Evolutionary conservation across 2,113 vertebrate genomes (phyloP).

Genomic region (Mellivora capensis): DNA sequence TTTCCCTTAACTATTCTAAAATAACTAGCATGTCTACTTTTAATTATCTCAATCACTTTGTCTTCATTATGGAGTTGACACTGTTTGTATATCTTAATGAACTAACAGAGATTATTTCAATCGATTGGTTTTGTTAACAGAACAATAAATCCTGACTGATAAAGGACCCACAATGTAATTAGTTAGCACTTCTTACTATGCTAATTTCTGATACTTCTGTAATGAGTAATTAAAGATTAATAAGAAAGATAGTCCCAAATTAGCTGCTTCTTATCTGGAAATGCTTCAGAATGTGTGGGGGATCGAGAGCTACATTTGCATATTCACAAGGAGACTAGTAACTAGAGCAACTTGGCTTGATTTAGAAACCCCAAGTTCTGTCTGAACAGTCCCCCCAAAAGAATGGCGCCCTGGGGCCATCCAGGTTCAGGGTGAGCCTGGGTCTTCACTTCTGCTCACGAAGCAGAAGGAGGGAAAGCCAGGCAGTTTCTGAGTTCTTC

Average conservation of each 20-base stretch:
- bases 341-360: neutral
- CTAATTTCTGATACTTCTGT: conserved; percentile 64
- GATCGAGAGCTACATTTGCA: conserved; percentile 19
- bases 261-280: conserved; percentile 62
- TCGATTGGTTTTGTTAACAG: conserved; percentile 66
- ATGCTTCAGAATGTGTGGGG: conserved; percentile 45
- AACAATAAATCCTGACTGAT: conserved; percentile 72
- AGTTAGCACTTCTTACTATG: conserved; percentile 53
- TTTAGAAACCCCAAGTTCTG: neutral
- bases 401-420: neutral
- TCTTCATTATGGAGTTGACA: conserved; percentile 62
- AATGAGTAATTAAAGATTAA: conserved; percentile 78
- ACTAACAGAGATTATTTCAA: conserved; percentile 69
- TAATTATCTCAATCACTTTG: conserved; percentile 64
- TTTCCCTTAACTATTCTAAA: neutral
- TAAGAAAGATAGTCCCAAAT: conserved; percentile 73
- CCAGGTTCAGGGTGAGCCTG: neutral
- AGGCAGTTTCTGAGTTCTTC: neutral
- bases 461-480: neutral
- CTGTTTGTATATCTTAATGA: conserved; percentile 72
- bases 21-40: conserved; percentile 52
- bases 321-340: neutral
- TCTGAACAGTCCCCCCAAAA: neutral
- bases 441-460: neutral
- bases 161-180: conserved; percentile 66